phyloP scores from a whole-genome alignment of 2,888 invertebrate species.

The Xestia sexstrigata region DNA sequence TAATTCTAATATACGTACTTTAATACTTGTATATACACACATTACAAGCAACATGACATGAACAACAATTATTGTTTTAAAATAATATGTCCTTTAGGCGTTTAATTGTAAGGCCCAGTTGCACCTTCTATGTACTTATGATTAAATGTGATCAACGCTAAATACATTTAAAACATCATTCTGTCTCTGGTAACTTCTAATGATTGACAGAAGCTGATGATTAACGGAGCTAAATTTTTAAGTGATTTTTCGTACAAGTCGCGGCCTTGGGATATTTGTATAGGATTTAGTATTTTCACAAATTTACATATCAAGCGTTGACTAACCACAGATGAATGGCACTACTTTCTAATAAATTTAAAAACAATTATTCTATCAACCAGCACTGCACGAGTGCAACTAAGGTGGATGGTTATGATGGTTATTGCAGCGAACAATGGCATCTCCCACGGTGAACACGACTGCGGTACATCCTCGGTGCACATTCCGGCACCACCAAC shows the following conservation, averaged over 20 bases:
- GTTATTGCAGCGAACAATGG: constrained; percentile 66
- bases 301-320: not conserved
- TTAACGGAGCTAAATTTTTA: no score
- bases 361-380: no score
- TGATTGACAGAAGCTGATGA: no score
- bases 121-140: no score
- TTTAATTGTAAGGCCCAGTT: no score
- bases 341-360: not conserved
- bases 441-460: constrained; percentile 67
- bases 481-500: no score
- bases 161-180: not conserved
- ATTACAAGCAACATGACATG: no score
- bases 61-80: no score
- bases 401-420: constrained; percentile 64
- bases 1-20: no score
- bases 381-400: not conserved
- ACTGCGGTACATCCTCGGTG: constrained; percentile 32
- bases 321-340: not conserved
- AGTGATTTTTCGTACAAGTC: not conserved
- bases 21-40: no score
- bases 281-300: not conserved
- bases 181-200: not conserved
- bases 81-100: no score
- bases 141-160: no score
- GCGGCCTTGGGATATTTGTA: not conserved